phyloP scores from a whole-genome alignment of 2,113 vertebrate genomes.

The Hipposideros armiger region DNA sequence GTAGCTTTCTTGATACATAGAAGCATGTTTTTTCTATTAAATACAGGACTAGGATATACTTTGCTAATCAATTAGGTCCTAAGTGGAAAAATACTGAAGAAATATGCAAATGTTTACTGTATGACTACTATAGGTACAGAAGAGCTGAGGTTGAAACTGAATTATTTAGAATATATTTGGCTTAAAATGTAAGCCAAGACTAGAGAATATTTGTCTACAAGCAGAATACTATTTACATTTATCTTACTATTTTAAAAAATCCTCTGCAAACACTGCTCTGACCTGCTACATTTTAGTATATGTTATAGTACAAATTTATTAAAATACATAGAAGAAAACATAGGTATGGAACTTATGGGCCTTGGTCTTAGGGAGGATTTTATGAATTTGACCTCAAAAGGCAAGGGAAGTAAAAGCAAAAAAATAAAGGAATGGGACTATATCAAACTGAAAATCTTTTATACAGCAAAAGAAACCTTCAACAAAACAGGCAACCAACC shows the following conservation, averaged over 20 bases:
- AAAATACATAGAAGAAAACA: not conserved
- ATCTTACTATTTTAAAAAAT: slow-evolving; percentile 42
- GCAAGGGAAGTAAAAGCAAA: too few relatives aligned
- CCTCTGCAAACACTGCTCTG: not conserved
- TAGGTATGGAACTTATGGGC: too few relatives aligned
- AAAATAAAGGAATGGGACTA: too few relatives aligned
- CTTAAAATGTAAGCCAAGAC: slow-evolving; percentile 44
- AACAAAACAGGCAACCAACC: too few relatives aligned
- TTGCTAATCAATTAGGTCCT: slow-evolving; percentile 23
- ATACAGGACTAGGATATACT: not conserved
- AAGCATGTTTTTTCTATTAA: not conserved
- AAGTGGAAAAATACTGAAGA: slow-evolving; percentile 15
- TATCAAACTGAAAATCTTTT: too few relatives aligned
- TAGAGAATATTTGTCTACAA: slow-evolving; percentile 39
- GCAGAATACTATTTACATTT: slow-evolving; percentile 27
- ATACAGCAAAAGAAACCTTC: too few relatives aligned
- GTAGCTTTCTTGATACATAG: not conserved
- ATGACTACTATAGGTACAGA: not conserved
- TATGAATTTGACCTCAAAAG: too few relatives aligned
- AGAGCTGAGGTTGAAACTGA: not conserved
- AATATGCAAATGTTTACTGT: not conserved
- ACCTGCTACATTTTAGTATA: slow-evolving; percentile 16
- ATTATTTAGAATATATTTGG: not conserved
- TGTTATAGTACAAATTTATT: slow-evolving; percentile 21
- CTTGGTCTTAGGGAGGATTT: too few relatives aligned